These are phyloP conservation scores for Danio aesculapii DNA, from an alignment of 2,797 vertebrate species.

Conservation along the genomic window DNA sequence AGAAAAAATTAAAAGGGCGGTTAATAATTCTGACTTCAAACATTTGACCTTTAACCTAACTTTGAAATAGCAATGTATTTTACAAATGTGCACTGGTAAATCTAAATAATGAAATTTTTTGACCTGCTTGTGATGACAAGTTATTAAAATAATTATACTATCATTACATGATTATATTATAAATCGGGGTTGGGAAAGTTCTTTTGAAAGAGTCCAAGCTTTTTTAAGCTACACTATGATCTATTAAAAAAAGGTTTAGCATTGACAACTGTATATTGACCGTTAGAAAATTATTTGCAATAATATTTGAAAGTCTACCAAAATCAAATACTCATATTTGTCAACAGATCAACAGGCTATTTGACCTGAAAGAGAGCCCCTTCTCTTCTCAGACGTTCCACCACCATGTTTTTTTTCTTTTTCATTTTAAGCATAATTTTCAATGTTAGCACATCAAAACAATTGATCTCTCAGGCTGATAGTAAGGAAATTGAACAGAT, in stretches of 20 bases:
- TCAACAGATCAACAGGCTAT: conserved; percentile 77
- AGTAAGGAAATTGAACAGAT: conserved; percentile 85
- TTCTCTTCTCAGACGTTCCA: conserved; percentile 65
- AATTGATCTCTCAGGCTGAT: conserved; percentile 80
- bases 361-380: conserved; percentile 70
- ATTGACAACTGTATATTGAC: conserved; percentile 74
- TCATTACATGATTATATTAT: conserved; percentile 16
- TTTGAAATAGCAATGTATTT: no score
- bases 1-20: no score
- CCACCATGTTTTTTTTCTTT: conserved; percentile 66
- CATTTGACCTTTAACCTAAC: no score
- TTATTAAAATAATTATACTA: conserved; percentile 60
- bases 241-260: conserved; percentile 36
- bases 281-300: conserved; percentile 71
- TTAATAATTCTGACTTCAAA: no score
- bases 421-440: conserved; percentile 80
- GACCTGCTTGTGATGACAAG: conserved; percentile 47
- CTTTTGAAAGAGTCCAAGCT: neutral
- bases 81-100: no score
- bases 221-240: neutral
- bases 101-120: no score
- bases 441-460: conserved; percentile 77
- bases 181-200: neutral
- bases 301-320: conserved; percentile 81
- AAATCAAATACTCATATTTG: conserved; percentile 80